Evolutionary conservation across 2,888 invertebrate genomes (phyloP).

Genomic region (Pterostichus madidus): DNA sequence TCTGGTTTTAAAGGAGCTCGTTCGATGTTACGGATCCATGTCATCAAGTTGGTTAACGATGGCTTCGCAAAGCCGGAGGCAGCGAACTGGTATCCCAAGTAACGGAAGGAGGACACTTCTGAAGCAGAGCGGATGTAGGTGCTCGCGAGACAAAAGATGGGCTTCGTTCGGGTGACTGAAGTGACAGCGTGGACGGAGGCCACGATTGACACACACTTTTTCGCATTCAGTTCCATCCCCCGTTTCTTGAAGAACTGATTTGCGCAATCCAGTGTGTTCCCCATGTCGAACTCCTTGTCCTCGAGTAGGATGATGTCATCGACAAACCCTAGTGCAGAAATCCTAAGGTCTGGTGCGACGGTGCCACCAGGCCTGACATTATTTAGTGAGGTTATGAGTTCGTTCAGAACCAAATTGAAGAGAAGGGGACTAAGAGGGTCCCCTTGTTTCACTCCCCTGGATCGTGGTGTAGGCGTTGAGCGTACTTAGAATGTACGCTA

Average conservation of each 20-base stretch:
- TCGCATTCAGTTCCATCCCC: slow-evolving; percentile 6
- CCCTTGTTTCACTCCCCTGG: slow-evolving; percentile 74
- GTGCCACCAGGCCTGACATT: background rate
- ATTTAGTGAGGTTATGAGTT: background rate
- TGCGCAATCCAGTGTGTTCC: background rate
- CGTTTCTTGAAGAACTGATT: background rate
- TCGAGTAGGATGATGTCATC: slow-evolving; percentile 7
- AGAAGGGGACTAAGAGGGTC: slow-evolving; percentile 73
- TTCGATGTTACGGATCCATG: background rate
- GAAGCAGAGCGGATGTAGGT: too few relatives aligned
- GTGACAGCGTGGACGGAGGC: slow-evolving; percentile 66
- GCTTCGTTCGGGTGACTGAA: too few relatives aligned
- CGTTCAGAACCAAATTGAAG: slow-evolving; percentile 69
- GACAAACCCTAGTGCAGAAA: background rate
- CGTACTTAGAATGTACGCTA: background rate
- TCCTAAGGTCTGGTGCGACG: background rate
- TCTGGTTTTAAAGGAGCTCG: slow-evolving; percentile 63
- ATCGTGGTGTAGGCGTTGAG: background rate
- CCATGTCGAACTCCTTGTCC: slow-evolving; percentile 9
- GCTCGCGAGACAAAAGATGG: too few relatives aligned
- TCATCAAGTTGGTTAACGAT: too few relatives aligned
- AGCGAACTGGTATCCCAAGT: too few relatives aligned
- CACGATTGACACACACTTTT: background rate
- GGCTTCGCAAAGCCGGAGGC: too few relatives aligned
- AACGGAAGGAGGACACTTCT: too few relatives aligned